These are phyloP conservation scores for Enhydra lutris DNA, from an alignment of 2,113 vertebrate genomes.

Conservation along the genomic window DNA sequence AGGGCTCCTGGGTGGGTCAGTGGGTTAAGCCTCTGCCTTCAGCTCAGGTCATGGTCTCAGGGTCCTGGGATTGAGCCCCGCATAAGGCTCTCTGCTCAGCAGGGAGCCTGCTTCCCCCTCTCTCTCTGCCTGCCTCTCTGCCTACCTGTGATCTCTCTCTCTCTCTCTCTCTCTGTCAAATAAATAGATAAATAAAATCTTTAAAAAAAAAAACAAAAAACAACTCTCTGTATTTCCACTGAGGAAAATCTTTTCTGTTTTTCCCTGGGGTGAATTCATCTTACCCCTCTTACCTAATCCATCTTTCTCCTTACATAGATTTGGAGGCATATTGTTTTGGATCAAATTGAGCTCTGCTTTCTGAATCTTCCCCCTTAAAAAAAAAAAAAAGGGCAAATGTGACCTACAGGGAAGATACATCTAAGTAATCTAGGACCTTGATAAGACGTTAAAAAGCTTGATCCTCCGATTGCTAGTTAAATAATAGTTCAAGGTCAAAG, in stretches of 20 bases:
- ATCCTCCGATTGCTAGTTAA: not conserved
- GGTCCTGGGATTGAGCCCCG: no score
- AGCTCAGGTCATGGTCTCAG: no score
- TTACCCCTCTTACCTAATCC: not conserved
- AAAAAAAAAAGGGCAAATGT: not conserved
- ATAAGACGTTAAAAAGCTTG: not conserved
- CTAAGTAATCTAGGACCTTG: not conserved
- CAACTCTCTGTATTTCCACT: not conserved
- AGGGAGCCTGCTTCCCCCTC: no score
- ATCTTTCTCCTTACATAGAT: not conserved
- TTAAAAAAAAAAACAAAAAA: no score
- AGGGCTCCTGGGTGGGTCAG: no score
- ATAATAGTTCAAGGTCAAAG: not conserved
- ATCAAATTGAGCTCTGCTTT: not conserved
- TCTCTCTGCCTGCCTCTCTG: no score
- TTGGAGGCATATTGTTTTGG: not conserved
- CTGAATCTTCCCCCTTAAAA: not conserved
- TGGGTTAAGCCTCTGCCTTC: no score
- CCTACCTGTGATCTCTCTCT: no score
- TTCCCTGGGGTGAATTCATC: not conserved
- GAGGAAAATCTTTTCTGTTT: not conserved
- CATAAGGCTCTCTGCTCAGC: no score
- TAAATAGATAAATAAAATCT: no score
- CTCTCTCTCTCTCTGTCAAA: no score
- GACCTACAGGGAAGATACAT: not conserved